phyloP scores from a whole-genome alignment of 2,888 invertebrate genomes.

The Caenorhabditis panamensis region DNA sequence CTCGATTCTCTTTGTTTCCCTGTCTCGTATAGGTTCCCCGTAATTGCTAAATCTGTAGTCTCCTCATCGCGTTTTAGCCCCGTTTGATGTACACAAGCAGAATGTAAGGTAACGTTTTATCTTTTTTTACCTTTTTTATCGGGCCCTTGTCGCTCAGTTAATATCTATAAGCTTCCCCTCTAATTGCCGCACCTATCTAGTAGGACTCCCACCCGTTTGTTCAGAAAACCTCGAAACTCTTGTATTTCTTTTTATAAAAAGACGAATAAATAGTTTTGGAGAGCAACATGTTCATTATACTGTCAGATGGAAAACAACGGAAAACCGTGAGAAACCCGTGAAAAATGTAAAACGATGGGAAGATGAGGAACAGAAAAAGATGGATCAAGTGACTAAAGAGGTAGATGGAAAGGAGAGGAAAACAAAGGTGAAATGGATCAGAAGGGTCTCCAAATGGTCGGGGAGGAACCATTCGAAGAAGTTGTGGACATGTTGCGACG shows the following conservation, averaged over 20 bases:
- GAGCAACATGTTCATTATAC: slow-evolving; percentile 20
- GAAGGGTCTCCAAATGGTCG: slow-evolving; percentile 66
- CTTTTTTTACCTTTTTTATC: slow-evolving; percentile 36
- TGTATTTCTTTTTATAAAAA: not conserved
- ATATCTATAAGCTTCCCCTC: slow-evolving; percentile 9
- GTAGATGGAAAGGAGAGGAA: slow-evolving; percentile 20
- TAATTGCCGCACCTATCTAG: slow-evolving; percentile 21
- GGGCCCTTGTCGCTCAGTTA: slow-evolving; percentile 1
- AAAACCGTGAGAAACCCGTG: slow-evolving; percentile 41
- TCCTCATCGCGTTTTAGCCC: slow-evolving; percentile 45
- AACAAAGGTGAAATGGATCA: slow-evolving; percentile 5
- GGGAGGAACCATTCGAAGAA: slow-evolving; percentile 64
- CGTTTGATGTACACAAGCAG: slow-evolving; percentile 48
- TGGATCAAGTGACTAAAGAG: slow-evolving; percentile 31
- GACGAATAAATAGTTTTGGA: not conserved
- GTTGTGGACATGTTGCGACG: slow-evolving; percentile 42
- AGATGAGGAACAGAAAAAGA: not conserved
- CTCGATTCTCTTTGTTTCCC: not conserved
- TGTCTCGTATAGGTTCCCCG: not conserved
- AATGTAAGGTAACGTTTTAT: slow-evolving; percentile 65
- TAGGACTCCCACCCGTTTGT: not conserved
- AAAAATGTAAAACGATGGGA: not conserved
- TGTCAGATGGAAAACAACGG: not conserved
- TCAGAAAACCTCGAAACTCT: not conserved
- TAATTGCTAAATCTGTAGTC: slow-evolving; percentile 16